A percentile compares a stretch with the other conserved stretches of the same genome.
These are phyloP conservation scores for Orchestia grillus DNA, from an alignment of 1,140 invertebrate species.

Conservation along the genomic window DNA sequence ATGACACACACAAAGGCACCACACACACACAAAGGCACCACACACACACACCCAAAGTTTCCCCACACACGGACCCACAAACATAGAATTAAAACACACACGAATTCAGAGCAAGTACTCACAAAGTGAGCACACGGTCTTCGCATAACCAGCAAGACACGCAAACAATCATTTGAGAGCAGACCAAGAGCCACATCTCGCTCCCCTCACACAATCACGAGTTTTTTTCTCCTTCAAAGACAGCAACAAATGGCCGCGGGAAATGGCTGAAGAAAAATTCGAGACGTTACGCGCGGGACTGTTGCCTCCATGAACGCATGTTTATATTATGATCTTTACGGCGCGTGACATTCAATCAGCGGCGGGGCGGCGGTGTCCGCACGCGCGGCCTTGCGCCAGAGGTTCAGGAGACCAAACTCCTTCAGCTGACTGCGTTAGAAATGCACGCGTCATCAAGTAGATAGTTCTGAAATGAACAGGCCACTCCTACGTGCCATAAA, in stretches of 20 bases:
- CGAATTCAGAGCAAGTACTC: no score
- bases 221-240: slow-evolving; percentile 36
- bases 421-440: no score
- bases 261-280: slow-evolving; percentile 41
- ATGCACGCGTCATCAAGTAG: no score
- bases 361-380: no score
- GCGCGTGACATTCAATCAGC: background rate
- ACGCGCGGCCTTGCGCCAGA: no score
- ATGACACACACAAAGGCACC: background rate
- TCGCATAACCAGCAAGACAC: background rate
- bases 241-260: slow-evolving; percentile 49
- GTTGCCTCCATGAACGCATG: slow-evolving; percentile 11
- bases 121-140: background rate
- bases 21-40: background rate
- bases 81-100: no score
- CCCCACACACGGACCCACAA: background rate
- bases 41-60: background rate
- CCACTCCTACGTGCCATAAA: no score
- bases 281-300: background rate
- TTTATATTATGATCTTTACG: background rate
- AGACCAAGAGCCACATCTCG: background rate
- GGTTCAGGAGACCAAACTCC: no score
- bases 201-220: slow-evolving; percentile 43
- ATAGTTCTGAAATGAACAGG: no score
- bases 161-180: slow-evolving; percentile 15